Evolutionary conservation across 2,797 vertebrate genomes (phyloP), one percentile per base, ranked within the genome.

Genomic region (Craterocephalus amniculus): DNA sequence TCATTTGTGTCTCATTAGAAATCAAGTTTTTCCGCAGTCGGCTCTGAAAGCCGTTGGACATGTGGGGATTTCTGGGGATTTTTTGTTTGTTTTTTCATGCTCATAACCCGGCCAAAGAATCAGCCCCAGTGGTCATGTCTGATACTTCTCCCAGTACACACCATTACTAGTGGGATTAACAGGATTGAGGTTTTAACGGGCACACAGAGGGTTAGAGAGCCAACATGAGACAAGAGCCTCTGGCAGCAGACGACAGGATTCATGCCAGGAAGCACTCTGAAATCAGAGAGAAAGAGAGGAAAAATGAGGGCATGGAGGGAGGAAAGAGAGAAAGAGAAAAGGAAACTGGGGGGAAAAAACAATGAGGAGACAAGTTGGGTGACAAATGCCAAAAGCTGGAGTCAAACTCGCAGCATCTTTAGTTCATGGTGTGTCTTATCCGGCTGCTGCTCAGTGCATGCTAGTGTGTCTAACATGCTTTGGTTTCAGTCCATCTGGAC

Each of bases 131-230:
- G 83, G 88, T 73, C 78, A 79, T 89, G 86, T 88, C 79, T 85
- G 88, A 91, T 83, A 78, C 67, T 34, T 58, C 71, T 88, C 88
- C 89, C 88, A 91, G 80, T 83, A 65, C 88, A 84, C 90, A 89
- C 84, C 86, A 89, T 88, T 79, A 90, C 88, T 87, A 90, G 88
- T 86, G 88, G 85, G 90, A 91, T 91, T 90, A 91, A 81, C 80
- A 58, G 81, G 86, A 86, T 85, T 87, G 78, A 1, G 63, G 73
- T 77, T 81, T 63, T 69, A 40, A 82, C 59, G 65, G 60, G 68
- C 69, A 74, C 43, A 55, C 26, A 63, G 49, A 70, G 83, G 62
- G 81, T 63, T 72, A 74, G 49, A 70, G 67, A 84, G 83, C 73
- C 79, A 71, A 63, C 78, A 74, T 74, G 72, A 85, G 83, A 89